Evolutionary conservation across 2,888 invertebrate genomes (phyloP), one percentile per base, ranked within the genome.

Genomic region (Scaptomyza reducta): DNA sequence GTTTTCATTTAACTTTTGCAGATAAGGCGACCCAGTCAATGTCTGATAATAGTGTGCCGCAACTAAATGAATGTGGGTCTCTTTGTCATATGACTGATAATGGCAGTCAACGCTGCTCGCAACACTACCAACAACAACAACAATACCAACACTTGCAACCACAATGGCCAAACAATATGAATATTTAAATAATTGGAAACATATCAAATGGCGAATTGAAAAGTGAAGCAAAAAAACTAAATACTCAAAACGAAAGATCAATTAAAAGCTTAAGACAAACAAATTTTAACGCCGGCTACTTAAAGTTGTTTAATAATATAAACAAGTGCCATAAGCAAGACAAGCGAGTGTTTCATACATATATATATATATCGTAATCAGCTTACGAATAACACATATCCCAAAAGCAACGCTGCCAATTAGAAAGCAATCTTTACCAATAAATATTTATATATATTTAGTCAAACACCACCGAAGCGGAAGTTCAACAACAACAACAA

Each of bases 141-240:
- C 49, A 46, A 9, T 18, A 45, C 18, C 50, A 67, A 33, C 46
- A 63, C 77, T 79, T 79, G 82, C 38, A 57, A 55, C 69, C 63
- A 81, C 88, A 84, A 89, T 82, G 80, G 88, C 88, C 70, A 79
- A 79, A 54, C 89, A 89, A 79, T 77, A 79, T 90, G 90, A 91
- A 83, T 91, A 91, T 82, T 89, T 90, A 92, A 95, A 95, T 93
- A 94, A 95, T 93, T 95, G 95, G 95, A 95, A 95, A 92, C 95
- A 95, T 93, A 94, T 94, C 93, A 95, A 95, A 94, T 95, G 95
- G 95, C 95, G 95, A 88, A 85, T 78, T 84, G 87, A 77, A 67
- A 74, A 72, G 66, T 74, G 67, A 70, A 72, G 7, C 31, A 31
- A 10, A 10, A 31, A 31, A 10, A 31, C 10, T n/a, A n/a, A n/a